These are phyloP conservation scores for Rhea americana DNA, from an alignment of 2,113 vertebrate species.

Conservation along the genomic window DNA sequence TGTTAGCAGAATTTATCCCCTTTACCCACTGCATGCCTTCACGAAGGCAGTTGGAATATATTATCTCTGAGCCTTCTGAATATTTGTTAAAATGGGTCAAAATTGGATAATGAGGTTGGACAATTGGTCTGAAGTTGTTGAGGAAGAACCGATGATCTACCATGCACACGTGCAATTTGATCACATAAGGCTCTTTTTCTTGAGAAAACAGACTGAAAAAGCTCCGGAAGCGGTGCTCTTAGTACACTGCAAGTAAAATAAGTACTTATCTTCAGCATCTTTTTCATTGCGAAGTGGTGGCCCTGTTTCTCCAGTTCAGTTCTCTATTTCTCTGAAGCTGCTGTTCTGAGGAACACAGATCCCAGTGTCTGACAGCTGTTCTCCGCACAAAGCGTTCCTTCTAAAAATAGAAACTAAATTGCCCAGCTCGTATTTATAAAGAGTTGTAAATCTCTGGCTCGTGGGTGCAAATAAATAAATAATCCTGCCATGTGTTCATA, in stretches of 20 bases:
- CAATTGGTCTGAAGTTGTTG: not conserved
- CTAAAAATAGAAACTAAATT: constrained; percentile 66
- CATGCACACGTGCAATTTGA: accelerated
- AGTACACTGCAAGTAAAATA: too few relatives aligned
- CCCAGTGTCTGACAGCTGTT: constrained; percentile 51
- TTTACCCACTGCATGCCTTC: not conserved
- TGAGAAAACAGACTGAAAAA: not conserved
- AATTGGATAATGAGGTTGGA: not conserved
- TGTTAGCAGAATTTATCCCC: not conserved
- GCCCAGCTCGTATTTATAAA: constrained; percentile 26
- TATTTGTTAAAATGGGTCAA: not conserved
- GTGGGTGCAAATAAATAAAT: constrained; percentile 57
- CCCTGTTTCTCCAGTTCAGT: not conserved
- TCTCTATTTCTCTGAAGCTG: constrained; percentile 47
- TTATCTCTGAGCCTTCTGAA: not conserved
- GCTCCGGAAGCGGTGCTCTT: not conserved
- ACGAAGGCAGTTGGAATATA: not conserved
- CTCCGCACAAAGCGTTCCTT: not conserved
- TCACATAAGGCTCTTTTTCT: not conserved
- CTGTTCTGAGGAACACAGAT: constrained; percentile 21
- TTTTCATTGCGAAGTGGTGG: not conserved
- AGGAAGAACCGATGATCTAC: not conserved
- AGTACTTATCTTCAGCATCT: not conserved
- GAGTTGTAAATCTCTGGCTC: constrained; percentile 46
- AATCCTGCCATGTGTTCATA: not conserved